These are phyloP conservation scores for Amphimallon solstitiale DNA, from an alignment of 2,888 invertebrate genomes.

Conservation along the genomic window DNA sequence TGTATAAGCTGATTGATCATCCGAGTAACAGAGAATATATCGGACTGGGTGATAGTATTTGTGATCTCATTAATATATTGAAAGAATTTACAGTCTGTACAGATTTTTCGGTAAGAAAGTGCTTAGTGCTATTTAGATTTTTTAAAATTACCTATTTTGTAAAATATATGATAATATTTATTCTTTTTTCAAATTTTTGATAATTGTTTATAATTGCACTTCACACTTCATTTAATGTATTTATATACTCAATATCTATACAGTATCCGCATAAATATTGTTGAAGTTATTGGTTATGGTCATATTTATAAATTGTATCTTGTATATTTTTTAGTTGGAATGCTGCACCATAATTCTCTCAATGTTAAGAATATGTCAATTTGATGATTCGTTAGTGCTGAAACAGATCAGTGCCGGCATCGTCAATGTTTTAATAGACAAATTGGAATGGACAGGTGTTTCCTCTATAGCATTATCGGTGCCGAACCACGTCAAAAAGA, in stretches of 20 bases:
- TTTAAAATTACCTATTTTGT: too few relatives aligned
- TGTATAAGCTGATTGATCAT: conserved; percentile 55
- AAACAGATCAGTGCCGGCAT: conserved; percentile 52
- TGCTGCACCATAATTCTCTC: conserved; percentile 55
- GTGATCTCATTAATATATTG: conserved; percentile 52
- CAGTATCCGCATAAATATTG: too few relatives aligned
- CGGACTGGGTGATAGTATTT: conserved; percentile 51
- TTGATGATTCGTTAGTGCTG: conserved; percentile 52
- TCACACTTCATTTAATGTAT: too few relatives aligned
- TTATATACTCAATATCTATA: too few relatives aligned
- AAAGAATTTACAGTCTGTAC: conserved; percentile 49
- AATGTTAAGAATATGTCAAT: conserved; percentile 56
- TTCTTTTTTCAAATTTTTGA: too few relatives aligned
- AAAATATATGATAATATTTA: too few relatives aligned
- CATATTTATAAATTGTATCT: too few relatives aligned
- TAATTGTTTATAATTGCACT: too few relatives aligned
- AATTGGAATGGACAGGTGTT: conserved; percentile 55
- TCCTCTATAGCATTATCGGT: conserved; percentile 42
- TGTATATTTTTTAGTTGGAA: conserved; percentile 54
- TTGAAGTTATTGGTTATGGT: too few relatives aligned
- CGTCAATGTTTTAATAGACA: conserved; percentile 53
- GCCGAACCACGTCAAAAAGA: conserved; percentile 36
- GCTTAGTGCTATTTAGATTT: too few relatives aligned
- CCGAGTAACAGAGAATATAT: conserved; percentile 53
- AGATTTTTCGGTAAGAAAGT: conserved; percentile 49